phyloP scores from a whole-genome alignment of 2,113 vertebrate genomes.

The Oryzias woworae region DNA sequence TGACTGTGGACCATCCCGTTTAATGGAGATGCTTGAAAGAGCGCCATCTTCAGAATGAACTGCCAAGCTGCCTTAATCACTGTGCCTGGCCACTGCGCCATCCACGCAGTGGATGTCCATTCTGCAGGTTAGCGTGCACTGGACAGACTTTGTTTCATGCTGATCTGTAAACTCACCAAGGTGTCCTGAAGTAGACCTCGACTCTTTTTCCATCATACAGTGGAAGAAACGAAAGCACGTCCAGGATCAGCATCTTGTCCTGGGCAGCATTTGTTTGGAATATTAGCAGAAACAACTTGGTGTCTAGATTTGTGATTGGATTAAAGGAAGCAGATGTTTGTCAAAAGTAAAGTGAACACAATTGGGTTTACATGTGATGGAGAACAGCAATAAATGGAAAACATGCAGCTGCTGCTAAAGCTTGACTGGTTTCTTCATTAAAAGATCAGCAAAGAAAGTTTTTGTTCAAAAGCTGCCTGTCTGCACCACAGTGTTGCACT shows the following conservation, averaged over 20 bases:
- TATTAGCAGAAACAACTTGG: conserved; percentile 44
- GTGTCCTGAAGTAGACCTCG: conserved; percentile 25
- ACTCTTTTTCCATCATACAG: conserved; percentile 50
- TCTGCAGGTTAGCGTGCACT: conserved; percentile 30
- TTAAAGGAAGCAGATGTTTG: conserved; percentile 54
- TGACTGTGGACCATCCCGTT: conserved; percentile 50
- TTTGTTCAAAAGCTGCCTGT: no score
- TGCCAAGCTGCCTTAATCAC: conserved; percentile 74
- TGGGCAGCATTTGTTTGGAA: conserved; percentile 11
- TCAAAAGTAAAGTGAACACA: conserved; percentile 42
- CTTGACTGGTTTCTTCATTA: conserved; percentile 29
- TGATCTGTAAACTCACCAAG: conserved; percentile 13
- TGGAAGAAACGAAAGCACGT: conserved; percentile 27
- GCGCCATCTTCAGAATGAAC: conserved; percentile 53
- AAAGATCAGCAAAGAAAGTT: not conserved
- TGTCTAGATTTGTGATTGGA: conserved; percentile 57
- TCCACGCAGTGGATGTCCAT: conserved; percentile 20
- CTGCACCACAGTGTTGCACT: no score
- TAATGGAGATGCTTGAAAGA: conserved; percentile 38
- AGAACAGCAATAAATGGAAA: conserved; percentile 82
- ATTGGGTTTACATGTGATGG: conserved; percentile 64
- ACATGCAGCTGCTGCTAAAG: conserved; percentile 78
- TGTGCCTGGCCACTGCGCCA: conserved; percentile 73
- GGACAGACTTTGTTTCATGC: conserved; percentile 49
- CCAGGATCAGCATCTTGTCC: conserved; percentile 37